Percentiles rank a stretch among this genome's conserved stretches.
Conservation (phyloP, 2,797 vertebrate species). For the Schizothorax lantsangensis region DNA sequence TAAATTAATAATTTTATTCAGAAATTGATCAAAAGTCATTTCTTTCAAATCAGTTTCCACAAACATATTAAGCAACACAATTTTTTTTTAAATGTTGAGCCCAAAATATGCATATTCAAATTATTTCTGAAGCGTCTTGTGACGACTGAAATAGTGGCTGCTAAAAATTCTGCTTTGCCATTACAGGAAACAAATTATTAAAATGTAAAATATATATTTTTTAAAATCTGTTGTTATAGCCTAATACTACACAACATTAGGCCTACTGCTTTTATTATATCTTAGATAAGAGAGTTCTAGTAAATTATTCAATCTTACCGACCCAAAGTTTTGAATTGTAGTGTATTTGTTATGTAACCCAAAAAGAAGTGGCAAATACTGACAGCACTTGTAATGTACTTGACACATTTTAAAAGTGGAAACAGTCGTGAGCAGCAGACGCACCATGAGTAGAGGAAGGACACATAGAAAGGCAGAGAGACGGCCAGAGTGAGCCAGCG, state of each 20-base stretch:
- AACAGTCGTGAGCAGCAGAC: neutral
- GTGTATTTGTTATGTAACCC: neutral
- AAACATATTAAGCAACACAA: neutral
- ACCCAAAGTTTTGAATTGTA: neutral
- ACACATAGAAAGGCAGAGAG: conserved; percentile 78
- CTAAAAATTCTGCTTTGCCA: neutral
- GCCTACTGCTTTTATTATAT: neutral
- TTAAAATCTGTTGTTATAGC: too few species aligned
- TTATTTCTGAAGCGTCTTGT: neutral
- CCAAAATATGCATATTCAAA: neutral
- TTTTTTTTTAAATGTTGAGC: neutral
- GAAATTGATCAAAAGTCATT: neutral
- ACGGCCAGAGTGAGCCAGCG: conserved; percentile 79
- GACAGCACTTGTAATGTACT: neutral
- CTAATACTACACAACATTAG: neutral
- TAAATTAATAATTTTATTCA: neutral
- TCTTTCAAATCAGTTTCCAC: neutral
- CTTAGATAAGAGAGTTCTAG: neutral
- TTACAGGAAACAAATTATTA: too few species aligned
- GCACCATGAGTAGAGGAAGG: conserved; percentile 81
- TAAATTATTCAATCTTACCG: too few species aligned
- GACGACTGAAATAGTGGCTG: neutral
- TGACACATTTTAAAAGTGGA: neutral
- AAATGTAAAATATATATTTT: too few species aligned
- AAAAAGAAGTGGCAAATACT: too few species aligned